Conservation (phyloP, 2,888 invertebrate species). For the Drosophila ezoana region DNA sequence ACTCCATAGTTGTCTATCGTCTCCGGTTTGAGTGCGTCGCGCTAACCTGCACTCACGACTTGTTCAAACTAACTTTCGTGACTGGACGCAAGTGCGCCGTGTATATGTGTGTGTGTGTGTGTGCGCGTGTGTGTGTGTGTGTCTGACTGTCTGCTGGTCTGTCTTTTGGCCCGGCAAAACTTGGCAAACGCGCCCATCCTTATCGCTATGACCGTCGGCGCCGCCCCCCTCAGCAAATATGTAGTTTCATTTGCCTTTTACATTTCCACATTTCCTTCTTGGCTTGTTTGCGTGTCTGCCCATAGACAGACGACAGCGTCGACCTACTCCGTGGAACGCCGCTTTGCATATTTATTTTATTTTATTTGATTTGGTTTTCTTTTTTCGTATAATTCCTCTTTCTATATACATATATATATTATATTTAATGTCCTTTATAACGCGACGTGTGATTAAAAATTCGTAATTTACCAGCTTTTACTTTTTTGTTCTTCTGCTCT, state of each 20-base stretch:
- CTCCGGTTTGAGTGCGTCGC: slow-evolving; percentile 60
- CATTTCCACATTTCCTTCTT: slow-evolving; percentile 71
- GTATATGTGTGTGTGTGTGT: slow-evolving; percentile 21
- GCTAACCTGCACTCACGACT: slow-evolving; percentile 68
- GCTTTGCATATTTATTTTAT: slow-evolving; percentile 80
- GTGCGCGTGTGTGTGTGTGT: slow-evolving; percentile 35
- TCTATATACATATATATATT: slow-evolving; percentile 3
- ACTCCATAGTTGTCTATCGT: slow-evolving; percentile 51
- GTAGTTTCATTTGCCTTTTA: slow-evolving; percentile 80
- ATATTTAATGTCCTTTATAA: slow-evolving; percentile 53
- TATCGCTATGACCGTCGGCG: slow-evolving; percentile 1
- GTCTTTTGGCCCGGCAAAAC: slow-evolving; percentile 54
- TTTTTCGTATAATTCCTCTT: slow-evolving; percentile 7
- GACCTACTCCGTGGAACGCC: slow-evolving; percentile 73
- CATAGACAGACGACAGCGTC: slow-evolving; percentile 44
- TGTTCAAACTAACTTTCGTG: slow-evolving; percentile 74
- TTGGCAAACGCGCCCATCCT: slow-evolving; percentile 44
- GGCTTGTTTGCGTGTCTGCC: slow-evolving; percentile 68
- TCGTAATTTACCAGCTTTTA: slow-evolving; percentile 46
- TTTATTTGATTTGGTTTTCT: slow-evolving; percentile 65
- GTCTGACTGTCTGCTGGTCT: slow-evolving; percentile 39
- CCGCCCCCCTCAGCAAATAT: slow-evolving; percentile 15
- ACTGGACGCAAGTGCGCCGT: slow-evolving; percentile 64
- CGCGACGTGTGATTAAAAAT: slow-evolving; percentile 75
- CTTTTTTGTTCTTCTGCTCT: slow-evolving; percentile 11